Conservation (phyloP, 2,797 vertebrate genomes). For the Notolepis coatsorum region DNA sequence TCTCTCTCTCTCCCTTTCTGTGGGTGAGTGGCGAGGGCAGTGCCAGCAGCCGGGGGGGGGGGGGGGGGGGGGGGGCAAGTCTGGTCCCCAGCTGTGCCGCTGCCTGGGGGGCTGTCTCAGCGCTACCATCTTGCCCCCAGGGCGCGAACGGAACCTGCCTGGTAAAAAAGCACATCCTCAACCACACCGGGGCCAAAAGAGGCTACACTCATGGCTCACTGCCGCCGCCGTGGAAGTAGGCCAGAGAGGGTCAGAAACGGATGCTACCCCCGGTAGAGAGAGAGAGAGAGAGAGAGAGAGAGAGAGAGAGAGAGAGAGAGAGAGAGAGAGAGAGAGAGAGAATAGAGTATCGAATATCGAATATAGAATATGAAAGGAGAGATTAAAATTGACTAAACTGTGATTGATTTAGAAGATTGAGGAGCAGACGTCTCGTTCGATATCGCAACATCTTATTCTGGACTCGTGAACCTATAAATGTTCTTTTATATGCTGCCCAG, state of each 20-base stretch:
- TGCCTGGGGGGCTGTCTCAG: constrained; percentile 56
- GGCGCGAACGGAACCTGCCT: too few relatives aligned
- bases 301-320: too few relatives aligned
- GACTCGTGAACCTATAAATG: too few relatives aligned
- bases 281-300: background rate
- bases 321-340: too few relatives aligned
- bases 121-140: constrained; percentile 51
- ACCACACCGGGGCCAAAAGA: constrained; percentile 51
- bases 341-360: too few relatives aligned
- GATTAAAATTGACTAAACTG: too few relatives aligned
- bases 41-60: constrained; percentile 42
- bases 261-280: background rate
- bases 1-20: constrained; percentile 22
- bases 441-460: too few relatives aligned
- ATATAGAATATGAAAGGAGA: too few relatives aligned
- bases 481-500: too few relatives aligned
- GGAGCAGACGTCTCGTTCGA: too few relatives aligned
- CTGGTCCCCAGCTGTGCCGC: constrained; percentile 65
- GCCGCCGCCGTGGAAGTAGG: constrained; percentile 61
- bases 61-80: constrained; percentile 24
- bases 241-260: constrained; percentile 40
- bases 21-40: constrained; percentile 55
- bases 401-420: too few relatives aligned
- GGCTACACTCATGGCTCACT: constrained; percentile 46
- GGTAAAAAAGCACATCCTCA: constrained; percentile 57